These are phyloP conservation scores for Pogonocichla stellata DNA, from an alignment of 2,113 vertebrate species.

Conservation along the genomic window DNA sequence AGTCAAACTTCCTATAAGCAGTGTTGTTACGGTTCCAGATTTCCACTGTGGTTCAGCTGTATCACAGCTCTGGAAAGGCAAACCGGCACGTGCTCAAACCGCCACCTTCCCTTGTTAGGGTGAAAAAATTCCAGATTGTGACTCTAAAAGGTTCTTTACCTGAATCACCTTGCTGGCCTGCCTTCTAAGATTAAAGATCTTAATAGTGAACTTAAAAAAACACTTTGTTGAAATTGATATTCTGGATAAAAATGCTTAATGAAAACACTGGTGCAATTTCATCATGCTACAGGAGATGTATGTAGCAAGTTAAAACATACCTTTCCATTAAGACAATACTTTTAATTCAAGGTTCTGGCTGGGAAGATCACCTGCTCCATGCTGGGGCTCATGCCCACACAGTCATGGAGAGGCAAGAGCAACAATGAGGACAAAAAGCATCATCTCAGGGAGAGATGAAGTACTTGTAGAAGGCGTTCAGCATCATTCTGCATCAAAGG, in stretches of 20 bases:
- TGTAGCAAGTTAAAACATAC: not conserved
- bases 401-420: not conserved
- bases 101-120: fast-evolving
- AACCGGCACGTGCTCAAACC: not conserved
- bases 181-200: not conserved
- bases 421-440: not conserved
- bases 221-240: not conserved
- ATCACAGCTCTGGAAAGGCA: conserved; percentile 30
- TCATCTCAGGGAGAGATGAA: not conserved
- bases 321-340: not conserved
- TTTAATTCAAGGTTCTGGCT: not conserved
- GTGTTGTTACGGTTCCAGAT: conserved; percentile 22
- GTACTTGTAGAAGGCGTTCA: not conserved
- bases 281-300: not conserved
- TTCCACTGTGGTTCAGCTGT: conserved; percentile 52
- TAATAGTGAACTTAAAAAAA: not conserved
- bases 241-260: not conserved
- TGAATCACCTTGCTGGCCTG: fast-evolving
- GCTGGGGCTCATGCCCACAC: too few species aligned
- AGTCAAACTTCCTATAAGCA: conserved; percentile 53
- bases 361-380: not conserved
- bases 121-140: not conserved
- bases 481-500: not conserved
- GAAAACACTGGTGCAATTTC: not conserved
- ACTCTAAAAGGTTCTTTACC: not conserved